These are phyloP conservation scores for Salvelinus alpinus DNA, from an alignment of 2,113 vertebrate genomes.

Conservation along the genomic window DNA sequence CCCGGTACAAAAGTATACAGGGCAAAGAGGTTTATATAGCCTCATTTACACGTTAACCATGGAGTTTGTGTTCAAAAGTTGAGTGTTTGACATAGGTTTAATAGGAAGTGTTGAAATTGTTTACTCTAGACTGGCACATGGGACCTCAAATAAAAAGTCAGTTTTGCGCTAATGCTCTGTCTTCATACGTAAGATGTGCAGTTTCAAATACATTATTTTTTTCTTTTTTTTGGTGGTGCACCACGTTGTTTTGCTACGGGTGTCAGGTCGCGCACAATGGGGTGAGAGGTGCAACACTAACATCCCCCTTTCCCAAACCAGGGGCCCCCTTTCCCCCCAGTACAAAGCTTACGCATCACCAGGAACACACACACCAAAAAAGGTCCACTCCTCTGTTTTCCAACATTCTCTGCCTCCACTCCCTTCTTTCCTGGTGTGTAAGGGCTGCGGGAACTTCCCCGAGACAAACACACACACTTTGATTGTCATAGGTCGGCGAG, in stretches of 20 bases:
- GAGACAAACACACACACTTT: slow-evolving; percentile 3
- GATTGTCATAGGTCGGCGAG: slow-evolving; percentile 1
- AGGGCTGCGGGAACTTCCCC: background rate
- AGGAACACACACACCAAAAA: background rate
- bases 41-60: too few relatives aligned
- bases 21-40: too few relatives aligned
- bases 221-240: background rate
- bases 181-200: background rate
- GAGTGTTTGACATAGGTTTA: too few relatives aligned
- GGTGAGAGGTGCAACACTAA: background rate
- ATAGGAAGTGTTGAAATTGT: too few relatives aligned
- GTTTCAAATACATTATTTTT: background rate
- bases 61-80: too few relatives aligned
- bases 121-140: background rate
- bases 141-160: background rate
- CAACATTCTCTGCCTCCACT: background rate
- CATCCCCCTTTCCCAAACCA: background rate
- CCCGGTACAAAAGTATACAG: too few relatives aligned
- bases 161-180: background rate
- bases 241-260: background rate
- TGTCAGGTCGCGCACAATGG: background rate
- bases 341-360: background rate
- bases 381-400: background rate
- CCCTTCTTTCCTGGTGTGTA: too few relatives aligned
- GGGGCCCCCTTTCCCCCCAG: background rate